Base-by-base conservation (phyloP, 64 coral and sea anemone species). In the Platygyra sinensis region DNA sequence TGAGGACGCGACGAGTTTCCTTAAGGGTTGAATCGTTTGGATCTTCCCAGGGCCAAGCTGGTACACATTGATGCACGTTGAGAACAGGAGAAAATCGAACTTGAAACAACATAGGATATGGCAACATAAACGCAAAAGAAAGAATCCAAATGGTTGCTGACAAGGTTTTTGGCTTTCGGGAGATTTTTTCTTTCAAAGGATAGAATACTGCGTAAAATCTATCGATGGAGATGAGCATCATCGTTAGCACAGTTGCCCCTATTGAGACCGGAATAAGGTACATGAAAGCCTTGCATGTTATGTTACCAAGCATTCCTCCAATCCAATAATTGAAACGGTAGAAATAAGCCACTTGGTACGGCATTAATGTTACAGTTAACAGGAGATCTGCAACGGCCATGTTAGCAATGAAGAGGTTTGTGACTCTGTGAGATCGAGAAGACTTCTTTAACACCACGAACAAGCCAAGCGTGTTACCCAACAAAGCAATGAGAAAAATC, bases 201-300 rank as follows among this genome's bases (percentile, higher is more conserved):
- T 60, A 90, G 52, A 90, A 72, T 42, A 90, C 76, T 4, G 77
- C 88, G 46, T 80, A 69, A 52, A 72, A 90, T 0, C 88, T 30
- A 55, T 90, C 88, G 27, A 90, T 64, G 3, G 88, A 76, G 50
- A 90, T 90, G 12, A 90, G 29, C 27, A 79, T 72, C 77, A 90
- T 80, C 22, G 88, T 90, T 0, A 90, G 62, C 30, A 90, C 80
- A 10, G 88, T 80, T 18, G 76, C 72, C 60, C 77, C 64, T 18
- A 90, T 90, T 49, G 88, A 80, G 59, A 80, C 74, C 24, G 80
- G 89, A n/a, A 60, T 60, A 15, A 90, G 18, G 67, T 82, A 90
- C 13, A 83, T 83, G 22, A 90, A 73, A 11, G 74, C 59, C 16
- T 62, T 90, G 89, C 89, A 90, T n/a, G 51, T 90, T 5, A 90